A percentile compares a stretch with the other conserved stretches of the same genome.
Evolutionary conservation across 1,140 invertebrate genomes (phyloP).

Genomic region (Rhopalosiphum maidis): DNA sequence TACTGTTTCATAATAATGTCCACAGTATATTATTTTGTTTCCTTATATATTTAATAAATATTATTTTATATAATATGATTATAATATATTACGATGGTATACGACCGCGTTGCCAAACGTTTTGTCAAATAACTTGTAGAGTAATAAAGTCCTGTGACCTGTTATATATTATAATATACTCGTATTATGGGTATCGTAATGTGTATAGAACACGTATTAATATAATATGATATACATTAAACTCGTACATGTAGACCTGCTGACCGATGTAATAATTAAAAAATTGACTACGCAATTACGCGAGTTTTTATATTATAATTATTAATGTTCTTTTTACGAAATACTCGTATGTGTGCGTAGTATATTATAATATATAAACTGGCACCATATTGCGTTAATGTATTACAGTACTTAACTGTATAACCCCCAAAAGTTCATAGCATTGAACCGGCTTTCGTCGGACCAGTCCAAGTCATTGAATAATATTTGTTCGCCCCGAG

Average conservation of each 20-base stretch:
- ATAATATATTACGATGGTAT: too few relatives aligned
- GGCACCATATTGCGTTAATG: background rate
- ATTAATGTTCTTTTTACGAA: slow-evolving; percentile 11
- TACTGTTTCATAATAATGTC: background rate
- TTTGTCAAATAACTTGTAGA: background rate
- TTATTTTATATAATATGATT: background rate
- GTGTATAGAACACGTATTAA: background rate
- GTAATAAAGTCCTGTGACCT: background rate
- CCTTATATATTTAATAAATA: background rate
- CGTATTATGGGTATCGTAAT: background rate
- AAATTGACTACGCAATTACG: background rate
- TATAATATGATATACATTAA: background rate
- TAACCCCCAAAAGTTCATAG: background rate
- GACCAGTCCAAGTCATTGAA: background rate
- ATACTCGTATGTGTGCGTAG: background rate
- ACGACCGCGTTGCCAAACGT: background rate
- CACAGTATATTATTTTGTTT: background rate
- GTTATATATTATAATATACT: background rate
- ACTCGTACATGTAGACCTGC: background rate
- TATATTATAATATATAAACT: background rate
- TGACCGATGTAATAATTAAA: background rate
- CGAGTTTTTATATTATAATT: background rate
- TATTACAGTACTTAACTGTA: background rate
- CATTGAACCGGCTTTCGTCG: background rate
- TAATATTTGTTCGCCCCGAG: background rate